Conservation (phyloP, 2,113 vertebrate species). For the Gavia stellata region DNA sequence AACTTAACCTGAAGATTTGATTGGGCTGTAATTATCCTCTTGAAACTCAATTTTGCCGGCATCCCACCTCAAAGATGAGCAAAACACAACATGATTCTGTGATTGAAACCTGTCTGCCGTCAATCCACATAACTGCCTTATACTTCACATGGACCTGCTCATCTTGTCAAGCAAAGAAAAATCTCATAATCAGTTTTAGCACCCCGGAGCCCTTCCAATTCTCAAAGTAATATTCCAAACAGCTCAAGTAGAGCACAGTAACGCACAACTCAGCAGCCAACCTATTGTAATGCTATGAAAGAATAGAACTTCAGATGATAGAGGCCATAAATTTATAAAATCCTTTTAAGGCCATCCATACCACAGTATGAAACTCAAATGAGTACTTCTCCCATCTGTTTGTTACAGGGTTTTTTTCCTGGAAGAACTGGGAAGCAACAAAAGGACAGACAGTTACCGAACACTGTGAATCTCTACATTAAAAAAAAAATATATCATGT, state of each 20-base stretch:
- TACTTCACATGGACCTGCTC: slow-evolving; percentile 67
- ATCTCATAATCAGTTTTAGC: slow-evolving; percentile 78
- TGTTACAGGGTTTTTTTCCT: background rate
- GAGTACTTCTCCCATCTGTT: background rate
- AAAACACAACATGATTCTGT: slow-evolving; percentile 23
- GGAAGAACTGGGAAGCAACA: background rate
- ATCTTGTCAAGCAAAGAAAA: slow-evolving; percentile 79
- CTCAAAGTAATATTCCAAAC: slow-evolving; percentile 76
- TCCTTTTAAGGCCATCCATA: slow-evolving; percentile 36
- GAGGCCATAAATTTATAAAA: slow-evolving; percentile 59
- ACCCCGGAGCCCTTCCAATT: slow-evolving; percentile 64
- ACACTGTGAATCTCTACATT: background rate
- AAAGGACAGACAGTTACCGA: slow-evolving; percentile 2
- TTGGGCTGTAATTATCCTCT: slow-evolving; percentile 49
- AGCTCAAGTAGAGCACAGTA: slow-evolving; percentile 60
- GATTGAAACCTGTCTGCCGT: slow-evolving; percentile 54
- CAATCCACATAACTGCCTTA: slow-evolving; percentile 42
- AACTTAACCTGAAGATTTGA: slow-evolving; percentile 44
- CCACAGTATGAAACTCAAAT: slow-evolving; percentile 32
- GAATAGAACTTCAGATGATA: slow-evolving; percentile 24
- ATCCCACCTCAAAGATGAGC: slow-evolving; percentile 38
- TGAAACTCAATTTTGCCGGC: slow-evolving; percentile 41
- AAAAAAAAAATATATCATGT: background rate
- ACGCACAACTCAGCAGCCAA: background rate
- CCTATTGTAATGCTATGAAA: slow-evolving; percentile 39